These are phyloP conservation scores for Lepidiolamprologus cunningtoni DNA, from an alignment of 2,113 vertebrate species.

Conservation along the genomic window DNA sequence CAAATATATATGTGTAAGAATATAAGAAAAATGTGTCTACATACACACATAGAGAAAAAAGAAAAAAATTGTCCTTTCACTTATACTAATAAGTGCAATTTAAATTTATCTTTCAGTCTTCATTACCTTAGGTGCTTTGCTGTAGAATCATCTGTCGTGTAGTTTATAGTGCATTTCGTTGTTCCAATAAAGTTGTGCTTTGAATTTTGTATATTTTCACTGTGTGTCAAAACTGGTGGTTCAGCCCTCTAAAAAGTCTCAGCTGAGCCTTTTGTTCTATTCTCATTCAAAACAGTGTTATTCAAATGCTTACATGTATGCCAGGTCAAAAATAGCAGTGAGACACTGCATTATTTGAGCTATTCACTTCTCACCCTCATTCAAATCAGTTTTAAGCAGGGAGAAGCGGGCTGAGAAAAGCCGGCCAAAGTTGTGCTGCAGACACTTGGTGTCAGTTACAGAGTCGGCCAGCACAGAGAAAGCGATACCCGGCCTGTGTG, in stretches of 20 bases:
- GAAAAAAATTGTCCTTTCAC: not conserved
- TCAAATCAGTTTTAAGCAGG: not conserved
- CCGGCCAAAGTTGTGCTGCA: slow-evolving; percentile 11
- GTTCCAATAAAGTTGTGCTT: not conserved
- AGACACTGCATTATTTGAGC: not conserved
- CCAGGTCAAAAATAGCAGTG: not conserved
- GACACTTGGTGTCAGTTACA: slow-evolving; percentile 5
- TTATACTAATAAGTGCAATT: not conserved
- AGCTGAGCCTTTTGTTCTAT: not conserved
- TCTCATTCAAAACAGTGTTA: not conserved
- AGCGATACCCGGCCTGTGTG: slow-evolving; percentile 18
- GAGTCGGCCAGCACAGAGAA: slow-evolving; percentile 8
- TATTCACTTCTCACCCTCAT: not conserved
- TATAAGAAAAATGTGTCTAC: not conserved
- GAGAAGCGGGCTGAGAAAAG: not conserved
- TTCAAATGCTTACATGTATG: not conserved
- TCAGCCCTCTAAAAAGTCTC: not conserved
- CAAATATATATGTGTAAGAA: not conserved
- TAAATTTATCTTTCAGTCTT: not conserved
- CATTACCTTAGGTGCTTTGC: not conserved
- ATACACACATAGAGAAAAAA: not conserved
- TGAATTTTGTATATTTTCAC: not conserved
- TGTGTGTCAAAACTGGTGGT: not conserved
- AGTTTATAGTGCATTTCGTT: not conserved
- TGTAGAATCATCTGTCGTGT: not conserved